A percentile compares a stretch with the other conserved stretches of the same genome.
Evolutionary conservation across 2,888 invertebrate species (phyloP).

Genomic region (Parnassius smintheus): DNA sequence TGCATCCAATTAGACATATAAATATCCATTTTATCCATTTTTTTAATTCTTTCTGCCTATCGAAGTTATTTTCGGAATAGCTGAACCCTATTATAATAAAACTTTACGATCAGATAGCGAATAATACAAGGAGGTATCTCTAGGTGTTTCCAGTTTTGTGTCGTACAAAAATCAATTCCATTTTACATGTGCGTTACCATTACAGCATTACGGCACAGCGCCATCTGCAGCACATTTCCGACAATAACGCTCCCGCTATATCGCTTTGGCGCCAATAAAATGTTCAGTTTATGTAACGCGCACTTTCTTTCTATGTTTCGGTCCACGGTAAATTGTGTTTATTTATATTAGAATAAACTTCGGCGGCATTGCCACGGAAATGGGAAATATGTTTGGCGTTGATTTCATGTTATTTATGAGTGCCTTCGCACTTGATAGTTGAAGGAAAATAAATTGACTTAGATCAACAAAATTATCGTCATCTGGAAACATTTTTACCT

Average conservation of each 20-base stretch:
- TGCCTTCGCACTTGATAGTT: neutral
- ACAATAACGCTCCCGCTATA: constrained; percentile 6
- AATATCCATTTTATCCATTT: no score
- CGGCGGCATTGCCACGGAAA: neutral
- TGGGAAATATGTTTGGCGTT: neutral
- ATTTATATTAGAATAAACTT: constrained; percentile 1
- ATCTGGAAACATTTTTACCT: no score
- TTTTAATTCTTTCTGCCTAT: no score
- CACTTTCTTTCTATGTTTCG: neutral
- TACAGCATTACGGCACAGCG: neutral
- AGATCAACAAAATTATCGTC: no score
- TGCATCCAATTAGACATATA: no score
- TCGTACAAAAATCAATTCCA: neutral
- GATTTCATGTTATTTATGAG: neutral
- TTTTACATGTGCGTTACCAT: neutral
- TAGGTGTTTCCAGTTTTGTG: neutral
- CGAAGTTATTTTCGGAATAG: no score
- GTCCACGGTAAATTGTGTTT: constrained; percentile 1
- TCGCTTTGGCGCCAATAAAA: constrained; percentile 11
- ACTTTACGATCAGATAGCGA: no score
- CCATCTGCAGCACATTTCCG: constrained; percentile 6
- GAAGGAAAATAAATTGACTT: no score
- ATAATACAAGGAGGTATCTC: no score
- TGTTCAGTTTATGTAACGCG: constrained; percentile 1
- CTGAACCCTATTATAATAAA: no score